Evolutionary conservation across 2,113 vertebrate species (phyloP).

Genomic region (Heterotilapia buettikoferi): DNA sequence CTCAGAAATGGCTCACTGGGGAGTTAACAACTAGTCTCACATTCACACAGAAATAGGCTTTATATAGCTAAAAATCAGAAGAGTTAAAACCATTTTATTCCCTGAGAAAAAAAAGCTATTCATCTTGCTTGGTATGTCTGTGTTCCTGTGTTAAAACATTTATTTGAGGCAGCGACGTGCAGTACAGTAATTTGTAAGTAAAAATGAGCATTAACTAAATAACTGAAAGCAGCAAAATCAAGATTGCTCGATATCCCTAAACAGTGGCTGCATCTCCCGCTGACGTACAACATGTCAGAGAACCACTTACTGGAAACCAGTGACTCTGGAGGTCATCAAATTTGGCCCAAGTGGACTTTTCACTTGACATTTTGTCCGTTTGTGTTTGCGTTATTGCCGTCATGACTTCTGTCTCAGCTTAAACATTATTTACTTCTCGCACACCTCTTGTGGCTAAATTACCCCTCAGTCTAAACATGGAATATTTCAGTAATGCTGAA

Average conservation of each 20-base stretch:
- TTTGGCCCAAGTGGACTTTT: constrained; percentile 12
- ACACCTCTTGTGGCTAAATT: not conserved
- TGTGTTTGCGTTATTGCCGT: constrained; percentile 1
- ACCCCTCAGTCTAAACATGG: not conserved
- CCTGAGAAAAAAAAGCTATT: not conserved
- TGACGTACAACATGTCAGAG: constrained; percentile 13
- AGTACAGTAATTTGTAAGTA: not conserved
- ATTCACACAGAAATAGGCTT: not conserved
- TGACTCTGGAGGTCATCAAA: constrained; percentile 32
- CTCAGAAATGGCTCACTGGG: not conserved
- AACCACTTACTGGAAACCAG: constrained; percentile 37
- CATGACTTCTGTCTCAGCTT: not conserved
- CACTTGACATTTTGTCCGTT: constrained; percentile 30
- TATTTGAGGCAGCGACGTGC: not conserved
- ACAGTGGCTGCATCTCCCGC: not conserved
- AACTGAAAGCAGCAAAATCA: not conserved
- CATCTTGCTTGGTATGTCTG: not conserved
- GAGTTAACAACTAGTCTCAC: not conserved
- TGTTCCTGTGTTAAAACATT: not conserved
- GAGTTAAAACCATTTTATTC: not conserved
- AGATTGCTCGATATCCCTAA: not conserved
- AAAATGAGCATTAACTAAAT: not conserved
- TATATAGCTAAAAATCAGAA: not conserved
- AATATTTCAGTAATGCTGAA: not conserved
- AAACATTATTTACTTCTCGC: not conserved